Percentiles rank a stretch among this genome's conserved stretches.
Conservation (phyloP, 1,140 invertebrate genomes). For the Eupristina koningsbergeri region DNA sequence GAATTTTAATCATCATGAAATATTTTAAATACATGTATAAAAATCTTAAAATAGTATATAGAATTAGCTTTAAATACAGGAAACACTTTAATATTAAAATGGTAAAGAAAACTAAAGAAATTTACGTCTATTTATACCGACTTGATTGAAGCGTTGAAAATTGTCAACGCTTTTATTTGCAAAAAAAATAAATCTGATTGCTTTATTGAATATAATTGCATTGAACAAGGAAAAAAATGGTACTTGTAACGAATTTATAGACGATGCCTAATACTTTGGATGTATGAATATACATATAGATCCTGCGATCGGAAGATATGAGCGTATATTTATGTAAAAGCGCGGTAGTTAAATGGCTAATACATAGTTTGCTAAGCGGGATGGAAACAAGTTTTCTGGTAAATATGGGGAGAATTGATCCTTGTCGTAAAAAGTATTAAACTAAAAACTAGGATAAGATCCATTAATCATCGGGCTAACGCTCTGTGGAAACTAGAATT, state of each 20-base stretch:
- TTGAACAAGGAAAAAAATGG: too few species aligned
- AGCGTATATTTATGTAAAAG: neutral
- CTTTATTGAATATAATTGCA: too few species aligned
- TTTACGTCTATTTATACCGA: too few species aligned
- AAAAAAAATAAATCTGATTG: too few species aligned
- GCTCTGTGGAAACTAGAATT: conserved; percentile 23
- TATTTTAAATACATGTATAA: too few species aligned
- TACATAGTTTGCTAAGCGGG: conserved; percentile 19
- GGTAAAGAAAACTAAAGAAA: too few species aligned
- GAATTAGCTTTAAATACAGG: too few species aligned
- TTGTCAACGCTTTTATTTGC: too few species aligned
- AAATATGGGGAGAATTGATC: conserved; percentile 1
- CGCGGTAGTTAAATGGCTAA: conserved; percentile 16
- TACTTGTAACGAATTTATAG: neutral
- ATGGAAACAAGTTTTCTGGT: conserved; percentile 35
- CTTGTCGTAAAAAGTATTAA: conserved; percentile 20
- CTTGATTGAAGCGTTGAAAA: too few species aligned
- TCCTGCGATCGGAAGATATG: neutral
- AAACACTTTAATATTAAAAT: too few species aligned
- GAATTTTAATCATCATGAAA: too few species aligned
- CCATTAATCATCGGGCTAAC: conserved; percentile 39
- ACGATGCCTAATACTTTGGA: neutral
- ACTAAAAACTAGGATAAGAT: neutral
- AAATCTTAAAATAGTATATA: too few species aligned
- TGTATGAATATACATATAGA: neutral